These are phyloP conservation scores for Psilopsiagon aurifrons DNA, from an alignment of 2,113 vertebrate species.

Conservation along the genomic window DNA sequence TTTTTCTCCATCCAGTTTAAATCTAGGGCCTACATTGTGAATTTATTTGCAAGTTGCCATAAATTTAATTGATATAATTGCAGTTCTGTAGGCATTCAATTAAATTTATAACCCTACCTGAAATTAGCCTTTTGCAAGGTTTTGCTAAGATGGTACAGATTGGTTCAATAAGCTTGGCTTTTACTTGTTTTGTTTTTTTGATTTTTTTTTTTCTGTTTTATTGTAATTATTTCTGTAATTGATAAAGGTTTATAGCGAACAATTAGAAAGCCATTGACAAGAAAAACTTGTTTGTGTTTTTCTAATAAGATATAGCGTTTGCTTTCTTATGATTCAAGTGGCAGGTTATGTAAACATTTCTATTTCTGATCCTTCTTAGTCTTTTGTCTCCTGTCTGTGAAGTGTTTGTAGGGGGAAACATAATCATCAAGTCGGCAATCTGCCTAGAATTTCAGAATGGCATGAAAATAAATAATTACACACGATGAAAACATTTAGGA, in stretches of 20 bases:
- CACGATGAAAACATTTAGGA: conserved; percentile 62
- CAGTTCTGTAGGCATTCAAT: background rate
- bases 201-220: background rate
- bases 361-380: conserved; percentile 67
- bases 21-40: background rate
- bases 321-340: conserved; percentile 49
- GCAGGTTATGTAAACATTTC: conserved; percentile 66
- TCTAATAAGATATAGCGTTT: conserved; percentile 26
- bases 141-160: background rate
- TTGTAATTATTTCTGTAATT: conserved; percentile 13
- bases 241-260: background rate
- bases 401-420: conserved; percentile 53
- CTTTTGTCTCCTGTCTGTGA: conserved; percentile 58
- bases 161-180: background rate
- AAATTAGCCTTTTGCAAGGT: background rate
- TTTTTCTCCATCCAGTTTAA: background rate
- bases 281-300: conserved; percentile 30
- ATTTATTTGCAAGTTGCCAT: background rate
- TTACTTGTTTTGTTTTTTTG: conserved; percentile 2
- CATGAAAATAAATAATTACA: conserved; percentile 74
- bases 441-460: conserved; percentile 69
- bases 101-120: conserved; percentile 24
- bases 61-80: background rate
- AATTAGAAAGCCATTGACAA: conserved; percentile 8
- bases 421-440: conserved; percentile 62